phyloP scores from a whole-genome alignment of 2,113 vertebrate genomes.

The Eurystomus gularis region DNA sequence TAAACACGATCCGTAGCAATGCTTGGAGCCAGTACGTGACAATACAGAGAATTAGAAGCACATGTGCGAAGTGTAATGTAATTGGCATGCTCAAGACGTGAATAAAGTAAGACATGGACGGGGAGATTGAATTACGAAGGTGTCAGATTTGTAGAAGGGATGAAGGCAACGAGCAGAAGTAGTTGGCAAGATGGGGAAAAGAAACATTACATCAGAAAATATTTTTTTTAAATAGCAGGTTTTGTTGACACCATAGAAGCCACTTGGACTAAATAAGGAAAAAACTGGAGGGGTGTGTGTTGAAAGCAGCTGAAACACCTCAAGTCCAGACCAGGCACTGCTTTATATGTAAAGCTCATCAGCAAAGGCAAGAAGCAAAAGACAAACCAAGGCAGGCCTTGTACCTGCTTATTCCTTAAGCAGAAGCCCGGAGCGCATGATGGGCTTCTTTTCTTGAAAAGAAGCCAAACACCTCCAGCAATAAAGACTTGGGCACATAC shows the following conservation, averaged over 20 bases:
- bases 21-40: neutral
- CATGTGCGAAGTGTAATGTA: conserved; percentile 2
- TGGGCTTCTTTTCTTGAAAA: neutral
- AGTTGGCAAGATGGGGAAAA: neutral
- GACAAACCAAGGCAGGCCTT: neutral
- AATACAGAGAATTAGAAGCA: conserved; percentile 31
- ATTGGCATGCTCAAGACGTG: neutral
- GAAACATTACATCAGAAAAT: conserved; percentile 1
- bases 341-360: neutral
- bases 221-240: neutral
- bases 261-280: neutral
- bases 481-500: neutral
- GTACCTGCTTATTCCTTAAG: neutral
- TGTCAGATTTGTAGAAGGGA: neutral
- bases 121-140: conserved; percentile 16
- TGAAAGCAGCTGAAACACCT: neutral
- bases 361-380: neutral
- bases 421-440: neutral
- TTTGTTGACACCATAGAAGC: neutral
- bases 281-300: neutral
- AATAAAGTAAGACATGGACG: conserved; percentile 26
- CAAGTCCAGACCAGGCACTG: neutral
- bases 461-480: neutral
- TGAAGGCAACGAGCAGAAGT: neutral
- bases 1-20: neutral